Percentiles rank a stretch among this genome's conserved stretches.
These are phyloP conservation scores for Capricornis sumatraensis DNA, from an alignment of 2,113 vertebrate genomes.

Conservation along the genomic window DNA sequence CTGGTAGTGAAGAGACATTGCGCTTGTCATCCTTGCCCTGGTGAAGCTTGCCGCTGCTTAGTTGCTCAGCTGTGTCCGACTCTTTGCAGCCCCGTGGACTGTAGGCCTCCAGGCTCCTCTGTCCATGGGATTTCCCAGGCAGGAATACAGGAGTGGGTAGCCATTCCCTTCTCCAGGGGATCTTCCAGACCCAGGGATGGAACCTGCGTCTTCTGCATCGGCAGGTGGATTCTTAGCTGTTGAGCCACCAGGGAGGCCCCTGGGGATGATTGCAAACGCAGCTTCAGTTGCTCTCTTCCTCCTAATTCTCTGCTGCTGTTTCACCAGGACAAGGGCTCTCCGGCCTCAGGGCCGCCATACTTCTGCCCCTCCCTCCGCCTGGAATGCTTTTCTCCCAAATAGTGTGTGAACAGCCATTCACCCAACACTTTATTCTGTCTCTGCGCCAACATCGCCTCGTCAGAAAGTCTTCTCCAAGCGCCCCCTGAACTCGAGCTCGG, in stretches of 20 bases:
- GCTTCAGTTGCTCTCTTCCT: rapidly evolving
- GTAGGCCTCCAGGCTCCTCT: neutral
- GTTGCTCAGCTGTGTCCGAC: neutral
- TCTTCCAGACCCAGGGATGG: neutral
- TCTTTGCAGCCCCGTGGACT: neutral
- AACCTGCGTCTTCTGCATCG: neutral
- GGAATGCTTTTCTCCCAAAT: neutral
- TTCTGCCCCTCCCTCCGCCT: no score
- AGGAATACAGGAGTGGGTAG: neutral
- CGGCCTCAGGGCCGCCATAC: rapidly evolving
- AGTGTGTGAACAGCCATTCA: neutral
- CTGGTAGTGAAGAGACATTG: neutral
- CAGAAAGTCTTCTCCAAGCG: neutral
- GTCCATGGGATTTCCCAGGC: neutral
- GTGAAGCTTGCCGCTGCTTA: neutral
- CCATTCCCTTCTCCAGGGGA: neutral
- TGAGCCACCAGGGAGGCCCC: neutral
- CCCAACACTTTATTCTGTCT: neutral
- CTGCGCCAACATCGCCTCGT: neutral
- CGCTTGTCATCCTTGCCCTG: neutral
- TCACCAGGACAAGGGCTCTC: rapidly evolving
- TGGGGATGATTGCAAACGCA: neutral
- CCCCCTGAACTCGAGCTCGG: rapidly evolving
- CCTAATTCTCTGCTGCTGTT: neutral
- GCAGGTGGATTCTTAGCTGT: neutral